A percentile compares a stretch with the other conserved stretches of the same genome.
Evolutionary conservation across 2,888 invertebrate species (phyloP).

Genomic region (Mycalesis mineus): DNA sequence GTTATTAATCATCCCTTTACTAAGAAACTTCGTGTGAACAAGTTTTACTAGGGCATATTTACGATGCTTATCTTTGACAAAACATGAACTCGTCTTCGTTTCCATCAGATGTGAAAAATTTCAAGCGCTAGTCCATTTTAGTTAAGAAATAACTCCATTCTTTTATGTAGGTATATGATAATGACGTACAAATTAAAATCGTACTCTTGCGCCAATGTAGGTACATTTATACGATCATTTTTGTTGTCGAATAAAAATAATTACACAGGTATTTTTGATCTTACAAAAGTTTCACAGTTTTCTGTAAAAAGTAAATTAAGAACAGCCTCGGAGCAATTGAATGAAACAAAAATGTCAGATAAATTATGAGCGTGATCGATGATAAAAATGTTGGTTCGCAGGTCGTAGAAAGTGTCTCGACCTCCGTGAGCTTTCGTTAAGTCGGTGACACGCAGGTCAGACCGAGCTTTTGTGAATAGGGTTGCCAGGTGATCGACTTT

Average conservation of each 20-base stretch:
- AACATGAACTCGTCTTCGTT: no score
- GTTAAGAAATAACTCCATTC: no score
- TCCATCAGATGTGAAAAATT: no score
- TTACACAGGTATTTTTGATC: slow-evolving; percentile 5
- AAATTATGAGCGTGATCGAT: slow-evolving; percentile 75
- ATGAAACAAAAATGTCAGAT: slow-evolving; percentile 73
- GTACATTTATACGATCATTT: neutral
- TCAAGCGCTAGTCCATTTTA: no score
- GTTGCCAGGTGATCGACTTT: slow-evolving; percentile 6
- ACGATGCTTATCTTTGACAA: no score
- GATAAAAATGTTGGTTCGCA: slow-evolving; percentile 68
- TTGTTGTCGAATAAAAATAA: slow-evolving; percentile 7
- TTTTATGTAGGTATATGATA: no score
- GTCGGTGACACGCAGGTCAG: slow-evolving; percentile 69
- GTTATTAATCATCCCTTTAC: no score
- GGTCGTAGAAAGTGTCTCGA: slow-evolving; percentile 74
- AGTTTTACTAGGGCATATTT: no score
- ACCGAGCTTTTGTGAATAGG: slow-evolving; percentile 29
- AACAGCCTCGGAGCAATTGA: slow-evolving; percentile 27
- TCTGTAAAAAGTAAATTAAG: slow-evolving; percentile 19
- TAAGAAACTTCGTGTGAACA: no score
- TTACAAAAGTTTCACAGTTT: slow-evolving; percentile 5
- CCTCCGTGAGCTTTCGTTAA: slow-evolving; percentile 67
- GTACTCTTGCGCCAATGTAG: neutral
- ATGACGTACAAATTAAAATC: neutral